These are phyloP conservation scores for Chunga burmeisteri DNA, from an alignment of 2,113 vertebrate genomes.

Conservation along the genomic window DNA sequence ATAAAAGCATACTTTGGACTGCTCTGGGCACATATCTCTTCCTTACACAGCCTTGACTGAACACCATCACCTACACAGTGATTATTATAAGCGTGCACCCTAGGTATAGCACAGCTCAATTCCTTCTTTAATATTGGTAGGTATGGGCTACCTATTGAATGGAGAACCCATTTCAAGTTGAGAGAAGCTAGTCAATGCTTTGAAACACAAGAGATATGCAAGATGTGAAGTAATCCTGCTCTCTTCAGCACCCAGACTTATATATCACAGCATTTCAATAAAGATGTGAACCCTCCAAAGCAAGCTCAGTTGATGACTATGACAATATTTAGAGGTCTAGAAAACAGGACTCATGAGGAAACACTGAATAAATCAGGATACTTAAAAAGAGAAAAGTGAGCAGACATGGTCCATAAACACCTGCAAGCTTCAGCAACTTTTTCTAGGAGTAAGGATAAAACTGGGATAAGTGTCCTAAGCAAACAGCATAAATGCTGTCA, in stretches of 20 bases:
- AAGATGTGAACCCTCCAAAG: background rate
- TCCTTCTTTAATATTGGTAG: background rate
- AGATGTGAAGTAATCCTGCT: background rate
- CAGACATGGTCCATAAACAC: accelerated
- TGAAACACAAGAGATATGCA: background rate
- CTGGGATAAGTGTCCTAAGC: background rate
- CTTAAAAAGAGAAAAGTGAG: background rate
- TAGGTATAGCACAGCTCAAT: background rate
- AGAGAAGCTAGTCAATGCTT: background rate
- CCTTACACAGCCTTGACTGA: background rate
- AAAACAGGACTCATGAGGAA: background rate
- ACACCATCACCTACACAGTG: background rate
- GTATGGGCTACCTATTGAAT: background rate
- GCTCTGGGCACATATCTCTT: background rate
- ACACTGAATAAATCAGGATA: background rate
- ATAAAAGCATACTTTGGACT: background rate
- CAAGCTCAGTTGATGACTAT: background rate
- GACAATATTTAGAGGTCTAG: background rate
- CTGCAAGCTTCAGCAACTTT: background rate
- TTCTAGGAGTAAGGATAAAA: background rate
- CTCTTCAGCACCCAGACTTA: background rate
- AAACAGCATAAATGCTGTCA: background rate
- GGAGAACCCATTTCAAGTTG: background rate
- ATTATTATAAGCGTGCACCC: background rate
- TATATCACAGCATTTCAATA: background rate